phyloP scores from a whole-genome alignment of 1,140 invertebrate genomes.

The Lamellibrachia luymesi region DNA sequence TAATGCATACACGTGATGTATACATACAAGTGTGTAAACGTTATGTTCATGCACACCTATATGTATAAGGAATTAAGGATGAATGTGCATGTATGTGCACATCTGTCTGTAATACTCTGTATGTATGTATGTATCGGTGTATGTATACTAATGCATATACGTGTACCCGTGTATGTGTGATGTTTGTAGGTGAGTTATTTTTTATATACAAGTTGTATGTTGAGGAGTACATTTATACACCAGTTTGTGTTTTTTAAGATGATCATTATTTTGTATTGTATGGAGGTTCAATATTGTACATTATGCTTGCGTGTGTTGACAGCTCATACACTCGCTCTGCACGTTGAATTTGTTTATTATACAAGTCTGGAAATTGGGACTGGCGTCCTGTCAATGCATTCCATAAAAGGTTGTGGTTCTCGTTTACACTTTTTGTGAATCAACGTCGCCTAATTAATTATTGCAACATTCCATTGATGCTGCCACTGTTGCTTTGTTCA shows the following conservation, averaged over 20 bases:
- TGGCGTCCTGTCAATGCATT: background rate
- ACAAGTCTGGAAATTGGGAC: background rate
- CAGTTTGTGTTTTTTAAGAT: constrained; percentile 10
- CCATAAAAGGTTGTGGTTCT: background rate
- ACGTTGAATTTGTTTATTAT: background rate
- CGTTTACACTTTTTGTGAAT: background rate
- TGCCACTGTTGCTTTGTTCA: background rate
- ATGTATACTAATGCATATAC: background rate
- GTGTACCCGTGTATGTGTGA: background rate
- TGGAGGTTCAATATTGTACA: constrained; percentile 7
- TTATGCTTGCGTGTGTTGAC: background rate
- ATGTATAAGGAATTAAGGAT: too few relatives aligned
- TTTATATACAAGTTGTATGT: background rate
- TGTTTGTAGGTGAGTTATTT: background rate
- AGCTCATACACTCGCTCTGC: background rate
- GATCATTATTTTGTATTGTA: constrained; percentile 9
- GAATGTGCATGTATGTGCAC: background rate
- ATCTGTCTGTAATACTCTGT: background rate
- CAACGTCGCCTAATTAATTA: background rate
- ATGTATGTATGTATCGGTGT: background rate
- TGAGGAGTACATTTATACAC: constrained; percentile 2
- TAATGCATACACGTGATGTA: background rate
- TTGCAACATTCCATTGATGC: background rate
- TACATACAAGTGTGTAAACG: background rate
- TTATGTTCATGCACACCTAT: too few relatives aligned